These are phyloP conservation scores for Tenthredo notha DNA, from an alignment of 2,888 invertebrate genomes.

Conservation along the genomic window DNA sequence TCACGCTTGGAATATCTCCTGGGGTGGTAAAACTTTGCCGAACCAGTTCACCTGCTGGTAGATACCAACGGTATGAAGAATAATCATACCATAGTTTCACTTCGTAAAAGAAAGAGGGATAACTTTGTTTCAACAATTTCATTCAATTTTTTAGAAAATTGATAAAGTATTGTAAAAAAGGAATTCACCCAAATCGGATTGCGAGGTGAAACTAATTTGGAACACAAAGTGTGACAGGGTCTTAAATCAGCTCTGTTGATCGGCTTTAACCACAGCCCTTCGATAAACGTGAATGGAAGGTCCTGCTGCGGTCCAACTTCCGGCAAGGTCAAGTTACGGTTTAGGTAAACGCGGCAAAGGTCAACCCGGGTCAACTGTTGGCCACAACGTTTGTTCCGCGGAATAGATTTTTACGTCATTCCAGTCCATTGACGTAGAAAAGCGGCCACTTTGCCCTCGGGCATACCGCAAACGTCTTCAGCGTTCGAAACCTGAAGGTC, in stretches of 20 bases:
- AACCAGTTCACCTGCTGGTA: slow-evolving; percentile 1
- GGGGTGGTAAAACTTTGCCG: background rate
- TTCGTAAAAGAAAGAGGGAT: background rate
- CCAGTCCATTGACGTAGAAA: slow-evolving; percentile 42
- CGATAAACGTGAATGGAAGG: slow-evolving; percentile 27
- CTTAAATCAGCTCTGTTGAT: slow-evolving; percentile 22
- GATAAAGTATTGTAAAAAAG: background rate
- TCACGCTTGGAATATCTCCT: slow-evolving; percentile 17
- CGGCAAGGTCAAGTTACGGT: slow-evolving; percentile 30
- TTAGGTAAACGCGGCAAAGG: slow-evolving; percentile 34
- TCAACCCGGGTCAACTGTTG: slow-evolving; percentile 35
- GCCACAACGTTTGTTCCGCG: slow-evolving; percentile 37
- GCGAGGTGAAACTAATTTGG: background rate
- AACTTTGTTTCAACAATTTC: background rate
- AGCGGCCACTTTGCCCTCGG: slow-evolving; percentile 4
- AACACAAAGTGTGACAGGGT: background rate
- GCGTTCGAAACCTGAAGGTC: slow-evolving; percentile 23
- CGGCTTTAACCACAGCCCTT: background rate
- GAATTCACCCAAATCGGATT: background rate
- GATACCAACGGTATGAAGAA: slow-evolving; percentile 12
- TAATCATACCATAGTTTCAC: background rate
- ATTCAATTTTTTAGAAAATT: background rate
- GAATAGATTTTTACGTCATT: slow-evolving; percentile 47
- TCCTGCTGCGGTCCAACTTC: slow-evolving; percentile 17
- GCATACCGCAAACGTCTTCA: slow-evolving; percentile 25